These are phyloP conservation scores for Coreius guichenoti DNA, from an alignment of 2,797 vertebrate genomes.

Conservation along the genomic window DNA sequence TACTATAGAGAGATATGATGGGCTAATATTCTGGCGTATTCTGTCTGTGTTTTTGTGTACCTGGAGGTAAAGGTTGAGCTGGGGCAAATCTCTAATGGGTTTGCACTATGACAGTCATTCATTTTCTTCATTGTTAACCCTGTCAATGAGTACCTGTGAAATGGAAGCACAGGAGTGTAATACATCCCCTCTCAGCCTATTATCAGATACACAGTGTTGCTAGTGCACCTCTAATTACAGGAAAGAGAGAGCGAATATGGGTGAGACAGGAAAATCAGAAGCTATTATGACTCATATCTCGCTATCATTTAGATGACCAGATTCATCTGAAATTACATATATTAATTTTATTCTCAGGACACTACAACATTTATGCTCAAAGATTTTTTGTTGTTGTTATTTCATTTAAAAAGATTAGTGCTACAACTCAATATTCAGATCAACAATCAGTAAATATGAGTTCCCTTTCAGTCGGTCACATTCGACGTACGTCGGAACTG, in stretches of 20 bases:
- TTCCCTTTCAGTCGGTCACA: too few relatives aligned
- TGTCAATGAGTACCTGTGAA: conserved; percentile 21
- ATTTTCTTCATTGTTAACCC: conserved; percentile 51
- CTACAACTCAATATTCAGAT: not conserved
- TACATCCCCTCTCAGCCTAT: conserved; percentile 42
- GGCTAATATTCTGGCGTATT: not conserved
- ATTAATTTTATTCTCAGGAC: not conserved
- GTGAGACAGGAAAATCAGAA: conserved; percentile 16
- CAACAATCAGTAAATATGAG: not conserved
- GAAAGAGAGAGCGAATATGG: not conserved
- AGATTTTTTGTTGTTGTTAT: not conserved
- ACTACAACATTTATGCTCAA: not conserved
- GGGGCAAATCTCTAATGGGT: conserved; percentile 51
- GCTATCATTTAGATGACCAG: not conserved
- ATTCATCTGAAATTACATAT: conserved; percentile 1
- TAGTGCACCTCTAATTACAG: conserved; percentile 50
- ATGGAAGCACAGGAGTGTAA: conserved; percentile 40
- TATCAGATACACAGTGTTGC: conserved; percentile 12
- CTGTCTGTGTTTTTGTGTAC: conserved; percentile 27
- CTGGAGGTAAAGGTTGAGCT: conserved; percentile 39
- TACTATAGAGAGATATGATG: not conserved
- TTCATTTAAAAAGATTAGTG: not conserved
- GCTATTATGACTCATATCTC: conserved; percentile 14
- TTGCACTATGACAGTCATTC: conserved; percentile 44
- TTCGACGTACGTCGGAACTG: too few relatives aligned